Percentiles rank a stretch among this genome's conserved stretches.
phyloP scores from a whole-genome alignment of 2,797 vertebrate species.

The Gila robusta region DNA sequence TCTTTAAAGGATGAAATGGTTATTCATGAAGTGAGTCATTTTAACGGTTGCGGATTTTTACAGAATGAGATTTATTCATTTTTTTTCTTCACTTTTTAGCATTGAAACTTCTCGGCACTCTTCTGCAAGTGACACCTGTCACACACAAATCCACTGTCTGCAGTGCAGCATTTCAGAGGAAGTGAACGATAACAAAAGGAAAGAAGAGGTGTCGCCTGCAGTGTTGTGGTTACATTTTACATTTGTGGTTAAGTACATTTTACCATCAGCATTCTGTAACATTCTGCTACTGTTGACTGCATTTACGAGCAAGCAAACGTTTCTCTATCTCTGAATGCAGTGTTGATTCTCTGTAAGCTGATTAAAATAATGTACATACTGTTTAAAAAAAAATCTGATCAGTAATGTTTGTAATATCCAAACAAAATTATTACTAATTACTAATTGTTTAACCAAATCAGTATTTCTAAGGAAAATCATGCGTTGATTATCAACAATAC shows the following conservation, averaged over 20 bases:
- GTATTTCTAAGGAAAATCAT: not conserved
- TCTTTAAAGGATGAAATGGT: not conserved
- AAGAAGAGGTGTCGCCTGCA: conserved; percentile 27
- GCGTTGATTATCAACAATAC: not conserved
- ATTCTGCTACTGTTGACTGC: not conserved
- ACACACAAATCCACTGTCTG: not conserved
- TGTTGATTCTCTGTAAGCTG: not conserved
- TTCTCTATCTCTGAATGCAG: not conserved
- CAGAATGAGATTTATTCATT: not conserved
- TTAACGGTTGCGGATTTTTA: conserved; percentile 32
- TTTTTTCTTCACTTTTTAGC: conserved; percentile 18
- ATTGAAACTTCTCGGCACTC: not conserved
- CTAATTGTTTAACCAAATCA: not conserved
- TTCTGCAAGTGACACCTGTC: not conserved
- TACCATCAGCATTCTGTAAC: conserved; percentile 16
- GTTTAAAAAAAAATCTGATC: not conserved
- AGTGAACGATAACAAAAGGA: conserved; percentile 37
- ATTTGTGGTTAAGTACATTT: conserved; percentile 16
- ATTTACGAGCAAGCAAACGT: not conserved
- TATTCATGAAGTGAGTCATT: conserved; percentile 26
- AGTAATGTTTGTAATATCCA: not conserved
- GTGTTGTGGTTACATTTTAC: conserved; percentile 39
- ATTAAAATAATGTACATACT: not conserved
- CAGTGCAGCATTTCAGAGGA: conserved; percentile 29
- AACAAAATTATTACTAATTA: not conserved